These are phyloP conservation scores for Cheilosia variabilis DNA, from an alignment of 2,888 invertebrate species.

Conservation along the genomic window DNA sequence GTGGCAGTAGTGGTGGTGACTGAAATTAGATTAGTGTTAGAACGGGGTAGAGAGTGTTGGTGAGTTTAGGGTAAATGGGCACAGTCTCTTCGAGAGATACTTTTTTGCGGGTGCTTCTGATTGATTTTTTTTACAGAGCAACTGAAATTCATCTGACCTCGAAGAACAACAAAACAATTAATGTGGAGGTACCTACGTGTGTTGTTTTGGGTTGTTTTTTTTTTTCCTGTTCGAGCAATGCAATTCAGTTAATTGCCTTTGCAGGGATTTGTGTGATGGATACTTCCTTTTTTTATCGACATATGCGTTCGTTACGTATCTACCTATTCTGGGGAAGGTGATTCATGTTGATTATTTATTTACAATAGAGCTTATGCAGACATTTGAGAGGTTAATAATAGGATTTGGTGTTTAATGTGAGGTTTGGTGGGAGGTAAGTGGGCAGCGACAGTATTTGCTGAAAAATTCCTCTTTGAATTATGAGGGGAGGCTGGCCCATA, in stretches of 20 bases:
- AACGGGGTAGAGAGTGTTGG: neutral
- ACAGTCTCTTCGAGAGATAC: neutral
- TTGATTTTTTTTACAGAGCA: neutral
- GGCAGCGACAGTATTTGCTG: too few species aligned
- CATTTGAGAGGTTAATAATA: constrained; percentile 2
- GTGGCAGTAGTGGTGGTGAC: constrained; percentile 1
- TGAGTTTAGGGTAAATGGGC: constrained; percentile 57
- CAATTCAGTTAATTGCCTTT: constrained; percentile 42
- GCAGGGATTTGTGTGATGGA: constrained; percentile 24
- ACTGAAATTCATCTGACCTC: constrained; percentile 39
- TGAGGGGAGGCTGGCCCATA: too few species aligned
- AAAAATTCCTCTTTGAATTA: too few species aligned
- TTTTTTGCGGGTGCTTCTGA: too few species aligned
- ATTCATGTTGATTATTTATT: constrained; percentile 29
- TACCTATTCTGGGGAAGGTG: constrained; percentile 9
- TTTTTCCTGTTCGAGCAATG: constrained; percentile 15
- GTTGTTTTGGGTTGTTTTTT: constrained; percentile 9
- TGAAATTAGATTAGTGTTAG: constrained; percentile 40
- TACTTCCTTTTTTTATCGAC: constrained; percentile 25
- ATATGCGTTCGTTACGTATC: neutral
- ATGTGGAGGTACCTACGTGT: neutral
- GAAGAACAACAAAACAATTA: constrained; percentile 5
- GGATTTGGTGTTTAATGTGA: neutral
- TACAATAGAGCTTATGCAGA: constrained; percentile 1
- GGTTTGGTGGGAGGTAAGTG: neutral